Evolutionary conservation across 1,140 invertebrate genomes (phyloP), one percentile per base, ranked within the genome.

Genomic region (Doryteuthis pealeii): DNA sequence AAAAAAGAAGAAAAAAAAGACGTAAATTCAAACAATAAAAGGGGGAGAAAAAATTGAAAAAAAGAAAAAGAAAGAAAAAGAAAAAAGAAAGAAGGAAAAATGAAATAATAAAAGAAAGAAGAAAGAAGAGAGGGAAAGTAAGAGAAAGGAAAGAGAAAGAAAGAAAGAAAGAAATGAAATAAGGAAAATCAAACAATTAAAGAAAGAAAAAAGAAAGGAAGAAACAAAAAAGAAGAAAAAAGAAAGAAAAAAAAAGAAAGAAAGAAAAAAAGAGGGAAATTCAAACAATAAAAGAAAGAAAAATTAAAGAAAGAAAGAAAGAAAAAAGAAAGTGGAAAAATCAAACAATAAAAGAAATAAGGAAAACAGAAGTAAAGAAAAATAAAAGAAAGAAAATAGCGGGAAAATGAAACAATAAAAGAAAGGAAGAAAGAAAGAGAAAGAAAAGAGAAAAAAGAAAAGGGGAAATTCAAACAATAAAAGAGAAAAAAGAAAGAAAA

Each of bases 91-190:
- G 15, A 40, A 40, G 10, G 10, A 10, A 40, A 40, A 95, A 40
- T 94, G 94, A 2, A 94, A 96, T 18, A 96, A 94, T 0, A 94
- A 94, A 70, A 96, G 96, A 88, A 84, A 87, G 72, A 85, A 87
- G 62, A 81, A 86, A 76, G 93, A 95, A 91, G 93, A 92, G 85
- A 80, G 81, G 35, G 14, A 0, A 28, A 49, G 12, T 15, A 45
- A 58, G 54, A 58, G 18, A 22, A 35, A 5, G 22, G 8, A 49
- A 12, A 35, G 66, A 35, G 66, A 45, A 26, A 45, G 12, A 33
- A 40, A 71, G 70, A 71, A 30, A 43, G 26, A 71, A 26, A 70
- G 35, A 40, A 32, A 33, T 15, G 35, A 15, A n/a, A 14, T n/a
- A n/a, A n/a, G n/a, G n/a, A n/a, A n/a, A n/a, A n/a, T n/a, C n/a